Evolutionary conservation across 2,113 vertebrate genomes (phyloP).

Genomic region (Uria aalge): DNA sequence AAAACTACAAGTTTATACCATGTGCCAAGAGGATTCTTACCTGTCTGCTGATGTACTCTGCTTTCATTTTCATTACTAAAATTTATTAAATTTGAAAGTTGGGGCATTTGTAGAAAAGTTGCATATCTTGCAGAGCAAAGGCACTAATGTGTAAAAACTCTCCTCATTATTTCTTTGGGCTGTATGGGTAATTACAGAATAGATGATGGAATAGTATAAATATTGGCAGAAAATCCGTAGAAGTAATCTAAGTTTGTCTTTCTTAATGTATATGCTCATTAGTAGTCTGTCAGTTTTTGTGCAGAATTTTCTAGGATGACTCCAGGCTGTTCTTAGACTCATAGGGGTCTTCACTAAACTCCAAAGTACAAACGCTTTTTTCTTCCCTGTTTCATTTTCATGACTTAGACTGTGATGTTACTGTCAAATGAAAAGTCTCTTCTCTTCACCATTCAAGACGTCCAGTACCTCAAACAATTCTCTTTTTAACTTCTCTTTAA

Average conservation of each 20-base stretch:
- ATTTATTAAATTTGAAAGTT: background rate
- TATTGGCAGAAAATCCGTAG: conserved; percentile 5
- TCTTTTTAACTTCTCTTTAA: background rate
- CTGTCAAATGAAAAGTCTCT: background rate
- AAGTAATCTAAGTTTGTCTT: background rate
- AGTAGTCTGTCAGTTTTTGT: background rate
- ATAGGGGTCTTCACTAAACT: background rate
- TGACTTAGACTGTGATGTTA: background rate
- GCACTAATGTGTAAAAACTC: background rate
- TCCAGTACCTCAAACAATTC: background rate
- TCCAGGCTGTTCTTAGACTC: background rate
- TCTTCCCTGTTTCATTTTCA: background rate
- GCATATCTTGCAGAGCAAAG: background rate
- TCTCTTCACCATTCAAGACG: background rate
- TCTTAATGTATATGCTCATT: background rate
- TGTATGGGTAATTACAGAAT: background rate
- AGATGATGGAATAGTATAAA: background rate
- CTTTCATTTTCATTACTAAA: background rate
- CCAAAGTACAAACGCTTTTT: background rate
- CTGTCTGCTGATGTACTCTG: background rate
- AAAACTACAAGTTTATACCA: background rate
- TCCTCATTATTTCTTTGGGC: conserved; percentile 2
- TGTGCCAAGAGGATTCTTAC: background rate
- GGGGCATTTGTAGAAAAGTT: background rate
- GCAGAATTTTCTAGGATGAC: background rate